phyloP scores from a whole-genome alignment of 2,113 vertebrate species.

The Lepidothrix coronata region DNA sequence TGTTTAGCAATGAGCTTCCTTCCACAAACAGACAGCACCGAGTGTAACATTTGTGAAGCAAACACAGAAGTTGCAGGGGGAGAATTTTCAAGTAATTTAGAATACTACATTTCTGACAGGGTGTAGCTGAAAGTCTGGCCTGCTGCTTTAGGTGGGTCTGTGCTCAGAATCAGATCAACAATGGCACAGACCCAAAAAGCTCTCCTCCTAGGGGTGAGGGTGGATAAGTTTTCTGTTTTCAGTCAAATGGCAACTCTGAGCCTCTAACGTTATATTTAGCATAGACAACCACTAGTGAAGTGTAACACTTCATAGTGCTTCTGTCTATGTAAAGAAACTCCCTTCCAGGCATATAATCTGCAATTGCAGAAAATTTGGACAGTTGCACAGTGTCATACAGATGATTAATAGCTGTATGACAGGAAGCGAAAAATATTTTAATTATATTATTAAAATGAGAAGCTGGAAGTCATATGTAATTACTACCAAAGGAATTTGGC shows the following conservation, averaged over 20 bases:
- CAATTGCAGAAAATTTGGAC: neutral
- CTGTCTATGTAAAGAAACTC: neutral
- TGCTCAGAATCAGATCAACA: neutral
- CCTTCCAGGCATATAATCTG: neutral
- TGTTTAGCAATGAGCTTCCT: slow-evolving; percentile 29
- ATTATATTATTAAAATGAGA: neutral
- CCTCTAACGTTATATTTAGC: neutral
- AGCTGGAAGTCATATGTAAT: slow-evolving; percentile 3
- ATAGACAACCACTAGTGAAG: neutral
- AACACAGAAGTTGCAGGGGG: neutral
- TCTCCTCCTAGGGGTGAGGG: neutral
- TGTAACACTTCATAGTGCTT: neutral
- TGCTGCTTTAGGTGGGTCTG: neutral
- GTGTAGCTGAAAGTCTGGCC: neutral
- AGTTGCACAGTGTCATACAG: neutral
- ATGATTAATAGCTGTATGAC: neutral
- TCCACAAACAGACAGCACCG: neutral
- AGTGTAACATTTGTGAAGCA: neutral
- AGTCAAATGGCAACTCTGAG: neutral
- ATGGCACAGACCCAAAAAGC: neutral
- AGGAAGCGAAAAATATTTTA: slow-evolving; percentile 23
- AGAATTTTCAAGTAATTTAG: neutral
- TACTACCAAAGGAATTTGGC: slow-evolving; percentile 19
- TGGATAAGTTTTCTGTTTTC: neutral
- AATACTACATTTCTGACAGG: neutral